Evolutionary conservation across 2,113 vertebrate genomes (phyloP), one percentile per base, ranked within the genome.

Genomic region (Poeciliopsis turrubarensis): DNA sequence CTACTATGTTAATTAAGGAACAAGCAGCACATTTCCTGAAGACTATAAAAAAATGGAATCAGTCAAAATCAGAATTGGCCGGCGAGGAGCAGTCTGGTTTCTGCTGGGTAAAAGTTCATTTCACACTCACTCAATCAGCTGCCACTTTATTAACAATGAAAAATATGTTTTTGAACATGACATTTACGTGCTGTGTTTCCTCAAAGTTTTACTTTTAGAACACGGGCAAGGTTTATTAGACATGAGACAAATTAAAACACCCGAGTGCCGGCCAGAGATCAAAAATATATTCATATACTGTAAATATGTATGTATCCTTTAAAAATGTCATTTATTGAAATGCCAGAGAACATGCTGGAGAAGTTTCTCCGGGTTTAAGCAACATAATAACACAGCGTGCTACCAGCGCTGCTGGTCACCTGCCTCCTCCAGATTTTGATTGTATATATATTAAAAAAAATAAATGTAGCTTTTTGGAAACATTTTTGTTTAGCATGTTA

Each of bases 201-300:
- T 60, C 3, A 15, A 60, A 19, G 34, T 27, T 73, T 62, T 15
- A 78, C 17, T 30, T 61, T 29, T 51, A 32, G 17, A 62, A 72
- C 2, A 54, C 2, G 30, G 15, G 2, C 26, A 75, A 65, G 13
- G 63, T 31, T 66, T 14, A 63, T 60, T 54, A 29, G 72, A 51
- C 25, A 26, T 22, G 12, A 54, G 26, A 30, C 15, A 70, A 51
- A 77, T 57, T 47, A 65, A 70, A 70, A 78, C 73, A 66, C 30
- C 66, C 57, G 71, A 44, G 31, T 66, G 44, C 73, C 60, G 44
- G 63, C 5, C 44, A 47, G 1, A 47, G 44, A 19, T 47, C 3
- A 17, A 47, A 47, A 19, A 47, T 17, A 47, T 15, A 15, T 34
- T 10, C 9, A 10, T 34, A 10, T 34, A 34, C 2, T n/a, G n/a